Conservation (phyloP, 2,113 vertebrate genomes). For the Podarcis raffonei region DNA sequence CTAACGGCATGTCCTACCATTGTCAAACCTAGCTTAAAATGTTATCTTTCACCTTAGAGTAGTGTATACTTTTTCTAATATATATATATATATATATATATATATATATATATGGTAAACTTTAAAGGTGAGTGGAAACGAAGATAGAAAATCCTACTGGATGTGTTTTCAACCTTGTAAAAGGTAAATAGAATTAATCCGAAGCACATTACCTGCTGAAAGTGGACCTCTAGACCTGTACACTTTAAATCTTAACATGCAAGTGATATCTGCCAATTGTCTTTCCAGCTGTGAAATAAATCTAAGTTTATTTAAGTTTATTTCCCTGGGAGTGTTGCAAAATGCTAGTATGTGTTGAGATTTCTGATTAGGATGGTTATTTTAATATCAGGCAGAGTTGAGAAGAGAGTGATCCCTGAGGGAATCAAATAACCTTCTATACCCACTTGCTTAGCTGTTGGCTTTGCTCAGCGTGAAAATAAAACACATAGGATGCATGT, state of each 20-base stretch:
- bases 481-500: neutral
- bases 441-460: neutral
- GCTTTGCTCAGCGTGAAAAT: conserved; percentile 4
- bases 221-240: conserved; percentile 23
- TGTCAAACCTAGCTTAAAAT: conserved; percentile 27
- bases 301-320: conserved; percentile 20
- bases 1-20: conserved; percentile 4
- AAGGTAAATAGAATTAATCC: conserved; percentile 41
- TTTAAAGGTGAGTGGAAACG: conserved; percentile 54
- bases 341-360: conserved; percentile 17
- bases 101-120: conserved; percentile 35
- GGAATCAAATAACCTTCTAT: neutral
- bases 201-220: conserved; percentile 33
- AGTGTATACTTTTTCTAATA: conserved; percentile 24
- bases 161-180: conserved; percentile 42
- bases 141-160: conserved; percentile 63
- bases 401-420: neutral
- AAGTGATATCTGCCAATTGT: conserved; percentile 20
- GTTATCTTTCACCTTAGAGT: conserved; percentile 52
- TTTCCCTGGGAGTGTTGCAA: conserved; percentile 10
- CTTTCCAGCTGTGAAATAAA: conserved; percentile 39
- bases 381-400: neutral
- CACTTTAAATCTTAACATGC: conserved; percentile 7
- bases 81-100: no score
- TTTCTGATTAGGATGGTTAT: neutral